Conservation (phyloP, 2,888 invertebrate species). For the Acronicta alni region DNA sequence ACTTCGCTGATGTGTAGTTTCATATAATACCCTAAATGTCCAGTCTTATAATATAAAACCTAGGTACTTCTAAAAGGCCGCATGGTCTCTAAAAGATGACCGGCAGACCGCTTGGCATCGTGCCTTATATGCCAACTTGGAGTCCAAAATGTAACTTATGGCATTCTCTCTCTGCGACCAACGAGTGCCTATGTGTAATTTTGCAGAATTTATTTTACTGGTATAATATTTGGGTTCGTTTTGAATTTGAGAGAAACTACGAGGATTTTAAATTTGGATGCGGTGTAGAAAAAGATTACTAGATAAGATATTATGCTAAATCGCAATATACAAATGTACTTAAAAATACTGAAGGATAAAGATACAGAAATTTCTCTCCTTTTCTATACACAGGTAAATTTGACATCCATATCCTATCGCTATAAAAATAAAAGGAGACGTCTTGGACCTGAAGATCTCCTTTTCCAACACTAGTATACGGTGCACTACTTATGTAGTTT, state of each 20-base stretch:
- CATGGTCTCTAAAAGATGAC: conserved; percentile 39
- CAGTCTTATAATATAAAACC: conserved; percentile 27
- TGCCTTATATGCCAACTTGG: conserved; percentile 35
- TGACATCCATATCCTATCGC: too few species aligned
- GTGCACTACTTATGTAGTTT: too few species aligned
- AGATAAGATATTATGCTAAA: too few species aligned
- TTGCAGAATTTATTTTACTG: conserved; percentile 44
- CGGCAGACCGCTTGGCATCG: conserved; percentile 48
- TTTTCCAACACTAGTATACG: too few species aligned
- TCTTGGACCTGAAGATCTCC: too few species aligned
- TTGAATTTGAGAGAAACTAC: conserved; percentile 9
- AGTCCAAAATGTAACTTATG: conserved; percentile 44
- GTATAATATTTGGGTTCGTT: conserved; percentile 20
- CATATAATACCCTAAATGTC: conserved; percentile 24
- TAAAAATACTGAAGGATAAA: too few species aligned
- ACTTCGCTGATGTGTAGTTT: conserved; percentile 9
- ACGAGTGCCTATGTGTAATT: conserved; percentile 34
- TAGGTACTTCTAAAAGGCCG: conserved; percentile 38
- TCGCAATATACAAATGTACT: too few species aligned
- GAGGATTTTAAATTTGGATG: too few species aligned
- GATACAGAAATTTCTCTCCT: too few species aligned
- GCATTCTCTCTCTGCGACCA: conserved; percentile 33
- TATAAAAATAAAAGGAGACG: too few species aligned
- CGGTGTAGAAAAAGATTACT: too few species aligned
- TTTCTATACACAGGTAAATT: too few species aligned